phyloP scores from a whole-genome alignment of 1,140 invertebrate species.

The Pseudomyrmex pallidus region DNA sequence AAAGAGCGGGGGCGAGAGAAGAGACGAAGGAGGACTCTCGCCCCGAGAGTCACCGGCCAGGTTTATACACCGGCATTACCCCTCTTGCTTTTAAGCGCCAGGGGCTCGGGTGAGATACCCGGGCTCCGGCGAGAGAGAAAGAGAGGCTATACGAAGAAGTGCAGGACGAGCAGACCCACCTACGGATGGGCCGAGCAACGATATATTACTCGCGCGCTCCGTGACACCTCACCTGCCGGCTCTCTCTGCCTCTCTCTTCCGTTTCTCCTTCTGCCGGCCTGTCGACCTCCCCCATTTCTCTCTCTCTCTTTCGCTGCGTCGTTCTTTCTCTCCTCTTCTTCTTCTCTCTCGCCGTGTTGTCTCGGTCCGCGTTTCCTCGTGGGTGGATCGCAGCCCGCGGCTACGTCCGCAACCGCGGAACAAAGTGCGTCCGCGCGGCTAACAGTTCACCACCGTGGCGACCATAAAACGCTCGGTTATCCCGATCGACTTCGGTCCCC shows the following conservation, averaged over 20 bases:
- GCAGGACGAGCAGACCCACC: slow-evolving; percentile 77
- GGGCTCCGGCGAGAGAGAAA: slow-evolving; percentile 45
- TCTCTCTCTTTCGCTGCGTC: slow-evolving; percentile 9
- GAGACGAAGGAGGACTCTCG: slow-evolving; percentile 31
- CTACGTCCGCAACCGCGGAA: slow-evolving; percentile 70
- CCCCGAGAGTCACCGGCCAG: slow-evolving; percentile 60
- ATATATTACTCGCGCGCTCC: slow-evolving; percentile 84
- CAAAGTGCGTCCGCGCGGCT: slow-evolving; percentile 70
- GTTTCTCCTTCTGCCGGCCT: slow-evolving; percentile 37
- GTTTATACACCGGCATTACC: slow-evolving; percentile 74
- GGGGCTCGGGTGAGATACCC: slow-evolving; percentile 73
- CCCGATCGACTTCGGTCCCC: slow-evolving; percentile 47
- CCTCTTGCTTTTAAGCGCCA: slow-evolving; percentile 77
- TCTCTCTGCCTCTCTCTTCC: slow-evolving; percentile 58
- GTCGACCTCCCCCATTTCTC: slow-evolving; percentile 34
- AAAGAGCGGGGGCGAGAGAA: not conserved
- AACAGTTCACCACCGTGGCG: slow-evolving; percentile 38
- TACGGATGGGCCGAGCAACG: slow-evolving; percentile 79
- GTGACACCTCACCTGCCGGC: slow-evolving; percentile 85
- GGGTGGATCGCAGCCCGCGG: slow-evolving; percentile 81
- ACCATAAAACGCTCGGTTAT: slow-evolving; percentile 65
- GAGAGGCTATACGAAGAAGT: slow-evolving; percentile 57
- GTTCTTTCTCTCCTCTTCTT: slow-evolving; percentile 26
- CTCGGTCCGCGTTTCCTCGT: slow-evolving; percentile 80
- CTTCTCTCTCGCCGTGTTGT: slow-evolving; percentile 49